Conservation (phyloP, 2,888 invertebrate species). For the Sesamia inferens region DNA sequence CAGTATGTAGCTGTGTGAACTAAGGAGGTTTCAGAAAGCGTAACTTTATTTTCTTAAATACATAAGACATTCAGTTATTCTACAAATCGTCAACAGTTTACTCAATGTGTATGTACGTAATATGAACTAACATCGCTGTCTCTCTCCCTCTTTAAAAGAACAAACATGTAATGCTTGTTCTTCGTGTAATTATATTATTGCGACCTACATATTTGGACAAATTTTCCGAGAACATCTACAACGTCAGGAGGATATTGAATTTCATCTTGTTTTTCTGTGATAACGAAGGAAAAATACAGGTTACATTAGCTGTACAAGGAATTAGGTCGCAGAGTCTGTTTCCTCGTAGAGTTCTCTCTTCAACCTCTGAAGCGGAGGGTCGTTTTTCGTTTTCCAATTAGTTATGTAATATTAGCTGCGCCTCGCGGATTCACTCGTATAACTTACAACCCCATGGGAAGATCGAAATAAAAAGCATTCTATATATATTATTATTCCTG, state of each 20-base stretch:
- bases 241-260: conserved; percentile 15
- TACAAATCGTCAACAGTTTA: background rate
- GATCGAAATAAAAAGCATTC: no score
- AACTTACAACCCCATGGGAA: no score
- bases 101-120: background rate
- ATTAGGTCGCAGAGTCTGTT: conserved; percentile 3
- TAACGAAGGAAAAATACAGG: conserved; percentile 2
- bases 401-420: background rate
- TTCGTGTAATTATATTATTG: conserved; percentile 3
- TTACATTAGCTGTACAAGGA: background rate
- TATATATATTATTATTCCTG: no score
- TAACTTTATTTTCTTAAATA: background rate
- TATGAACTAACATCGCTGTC: no score
- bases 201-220: conserved; percentile 17
- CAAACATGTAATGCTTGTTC: conserved; percentile 4
- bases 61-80: background rate
- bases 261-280: conserved; percentile 15
- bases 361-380: background rate
- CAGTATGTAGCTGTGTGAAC: no score
- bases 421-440: no score
- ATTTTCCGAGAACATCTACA: conserved; percentile 24
- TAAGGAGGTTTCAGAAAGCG: no score
- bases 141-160: background rate
- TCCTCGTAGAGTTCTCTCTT: background rate
- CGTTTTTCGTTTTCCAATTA: background rate